Conservation (phyloP, 2,113 vertebrate genomes). For the Macroglossus sobrinus region DNA sequence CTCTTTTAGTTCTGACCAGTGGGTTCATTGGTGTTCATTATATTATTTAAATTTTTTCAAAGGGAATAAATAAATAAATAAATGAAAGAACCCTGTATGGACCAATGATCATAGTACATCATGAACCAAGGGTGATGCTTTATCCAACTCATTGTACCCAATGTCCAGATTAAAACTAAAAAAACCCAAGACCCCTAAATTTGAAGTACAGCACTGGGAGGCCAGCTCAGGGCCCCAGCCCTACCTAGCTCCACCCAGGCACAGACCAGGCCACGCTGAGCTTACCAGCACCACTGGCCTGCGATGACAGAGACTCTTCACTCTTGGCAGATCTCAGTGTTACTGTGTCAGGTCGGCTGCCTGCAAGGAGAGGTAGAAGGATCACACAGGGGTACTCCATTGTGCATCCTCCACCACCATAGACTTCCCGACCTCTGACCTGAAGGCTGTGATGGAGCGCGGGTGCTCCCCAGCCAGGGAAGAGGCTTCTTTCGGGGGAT, state of each 20-base stretch:
- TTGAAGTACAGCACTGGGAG: not conserved
- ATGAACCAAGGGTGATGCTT: not conserved
- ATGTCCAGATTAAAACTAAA: not conserved
- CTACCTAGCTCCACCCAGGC: not conserved
- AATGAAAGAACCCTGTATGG: not conserved
- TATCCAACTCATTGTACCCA: not conserved
- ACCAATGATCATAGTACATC: not conserved
- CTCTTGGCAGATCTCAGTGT: constrained; percentile 87
- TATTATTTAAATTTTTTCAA: not conserved
- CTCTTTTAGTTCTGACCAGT: not conserved
- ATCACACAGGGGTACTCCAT: not conserved
- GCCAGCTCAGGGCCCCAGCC: not conserved
- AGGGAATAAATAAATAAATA: not conserved
- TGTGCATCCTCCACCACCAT: not conserved
- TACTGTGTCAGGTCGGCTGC: constrained; percentile 80
- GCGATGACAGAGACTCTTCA: constrained; percentile 87
- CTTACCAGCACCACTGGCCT: constrained; percentile 85
- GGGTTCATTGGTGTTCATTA: not conserved
- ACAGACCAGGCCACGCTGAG: not conserved
- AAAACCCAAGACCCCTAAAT: not conserved
- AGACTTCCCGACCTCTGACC: not conserved
- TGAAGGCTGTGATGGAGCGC: constrained; percentile 53
- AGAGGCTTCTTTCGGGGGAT: constrained; percentile 81
- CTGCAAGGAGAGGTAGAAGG: constrained; percentile 13
- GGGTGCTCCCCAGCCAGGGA: constrained; percentile 67